Percentiles rank a stretch among this genome's conserved stretches.
Conservation (phyloP, 2,888 invertebrate species). For the Cosmia pyralina region DNA sequence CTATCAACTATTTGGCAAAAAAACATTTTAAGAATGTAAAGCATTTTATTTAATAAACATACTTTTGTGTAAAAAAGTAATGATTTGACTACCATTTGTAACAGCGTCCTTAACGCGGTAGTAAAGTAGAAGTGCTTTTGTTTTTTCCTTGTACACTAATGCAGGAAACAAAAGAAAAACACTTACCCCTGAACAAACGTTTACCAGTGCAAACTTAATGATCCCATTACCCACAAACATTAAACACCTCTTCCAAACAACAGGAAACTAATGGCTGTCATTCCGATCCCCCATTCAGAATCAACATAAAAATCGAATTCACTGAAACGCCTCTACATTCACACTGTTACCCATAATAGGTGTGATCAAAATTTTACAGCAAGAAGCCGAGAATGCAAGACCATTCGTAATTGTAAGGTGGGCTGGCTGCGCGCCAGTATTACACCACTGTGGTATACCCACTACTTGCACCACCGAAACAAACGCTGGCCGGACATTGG, state of each 20-base stretch:
- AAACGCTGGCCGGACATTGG: constrained; percentile 50
- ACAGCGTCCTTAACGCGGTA: not conserved
- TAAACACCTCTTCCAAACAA: constrained; percentile 25
- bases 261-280: constrained; percentile 8
- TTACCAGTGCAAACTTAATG: constrained; percentile 12
- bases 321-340: constrained; percentile 12
- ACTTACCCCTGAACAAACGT: constrained; percentile 11
- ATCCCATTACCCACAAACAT: constrained; percentile 21
- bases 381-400: constrained; percentile 39
- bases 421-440: constrained; percentile 51
- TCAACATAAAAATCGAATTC: constrained; percentile 50
- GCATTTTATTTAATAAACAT: too few relatives aligned
- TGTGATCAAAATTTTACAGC: constrained; percentile 41
- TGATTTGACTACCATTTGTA: too few relatives aligned
- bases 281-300: constrained; percentile 19
- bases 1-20: too few relatives aligned
- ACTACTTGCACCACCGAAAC: constrained; percentile 41
- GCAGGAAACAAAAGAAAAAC: not conserved
- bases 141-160: not conserved
- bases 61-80: too few relatives aligned
- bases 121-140: not conserved
- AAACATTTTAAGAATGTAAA: too few relatives aligned
- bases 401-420: constrained; percentile 43
- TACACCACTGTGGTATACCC: not conserved
- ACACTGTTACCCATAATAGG: constrained; percentile 34